Conservation (phyloP, 2,888 invertebrate species). For the Buathra laborator region DNA sequence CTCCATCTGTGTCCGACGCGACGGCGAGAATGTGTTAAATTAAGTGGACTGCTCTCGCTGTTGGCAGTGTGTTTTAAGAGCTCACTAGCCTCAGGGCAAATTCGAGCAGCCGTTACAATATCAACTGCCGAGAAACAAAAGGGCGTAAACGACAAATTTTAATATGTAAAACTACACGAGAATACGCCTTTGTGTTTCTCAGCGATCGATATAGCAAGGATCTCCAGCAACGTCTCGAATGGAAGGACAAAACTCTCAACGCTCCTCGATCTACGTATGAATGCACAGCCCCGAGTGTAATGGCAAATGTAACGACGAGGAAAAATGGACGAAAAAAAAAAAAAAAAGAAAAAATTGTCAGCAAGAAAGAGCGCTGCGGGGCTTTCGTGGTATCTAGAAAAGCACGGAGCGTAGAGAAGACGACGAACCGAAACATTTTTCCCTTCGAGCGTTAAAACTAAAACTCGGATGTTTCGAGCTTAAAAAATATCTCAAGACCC, state of each 20-base stretch:
- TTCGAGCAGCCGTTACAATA: constrained; percentile 24
- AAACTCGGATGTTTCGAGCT: no score
- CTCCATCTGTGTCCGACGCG: neutral
- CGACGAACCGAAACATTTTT: no score
- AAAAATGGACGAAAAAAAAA: neutral
- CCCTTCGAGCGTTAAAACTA: no score
- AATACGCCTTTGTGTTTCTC: no score
- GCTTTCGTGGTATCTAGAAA: no score
- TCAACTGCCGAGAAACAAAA: no score
- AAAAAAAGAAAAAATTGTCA: constrained; percentile 6
- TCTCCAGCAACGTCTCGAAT: neutral
- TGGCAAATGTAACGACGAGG: neutral
- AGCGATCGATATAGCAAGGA: neutral
- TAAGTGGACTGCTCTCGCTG: constrained; percentile 35
- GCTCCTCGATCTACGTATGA: neutral
- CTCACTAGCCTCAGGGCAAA: constrained; percentile 48
- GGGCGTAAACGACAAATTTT: no score
- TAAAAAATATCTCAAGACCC: no score
- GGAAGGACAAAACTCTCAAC: constrained; percentile 12
- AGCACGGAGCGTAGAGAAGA: no score
- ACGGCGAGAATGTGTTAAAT: constrained; percentile 30
- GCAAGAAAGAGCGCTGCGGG: neutral
- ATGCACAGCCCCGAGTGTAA: neutral
- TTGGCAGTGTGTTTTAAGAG: constrained; percentile 44
- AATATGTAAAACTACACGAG: no score